phyloP scores from a whole-genome alignment of 2,888 invertebrate species.

The Girardia tigrina region DNA sequence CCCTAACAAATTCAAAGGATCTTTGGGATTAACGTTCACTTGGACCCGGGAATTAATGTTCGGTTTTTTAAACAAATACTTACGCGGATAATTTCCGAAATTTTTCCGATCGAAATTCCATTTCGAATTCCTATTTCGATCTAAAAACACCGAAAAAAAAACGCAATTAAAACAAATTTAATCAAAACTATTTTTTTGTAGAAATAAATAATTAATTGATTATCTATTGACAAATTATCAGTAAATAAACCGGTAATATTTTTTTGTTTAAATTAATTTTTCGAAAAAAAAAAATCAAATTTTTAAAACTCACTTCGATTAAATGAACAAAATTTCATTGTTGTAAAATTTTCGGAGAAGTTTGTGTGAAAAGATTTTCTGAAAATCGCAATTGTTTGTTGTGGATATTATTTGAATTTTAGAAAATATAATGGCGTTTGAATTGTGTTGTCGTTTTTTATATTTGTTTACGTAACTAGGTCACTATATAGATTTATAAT shows the following conservation, averaged over 20 bases:
- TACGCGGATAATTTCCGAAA: neutral
- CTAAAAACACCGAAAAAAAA: neutral
- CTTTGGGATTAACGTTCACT: neutral
- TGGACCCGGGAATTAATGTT: neutral
- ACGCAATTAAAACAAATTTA: neutral
- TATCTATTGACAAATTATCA: neutral
- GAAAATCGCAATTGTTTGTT: too few species aligned
- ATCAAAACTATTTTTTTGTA: too few species aligned
- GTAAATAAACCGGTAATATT: neutral
- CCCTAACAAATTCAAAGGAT: constrained; percentile 2
- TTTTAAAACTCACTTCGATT: constrained; percentile 11
- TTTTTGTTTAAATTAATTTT: neutral
- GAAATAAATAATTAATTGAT: too few species aligned
- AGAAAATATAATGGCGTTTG: neutral
- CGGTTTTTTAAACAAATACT: neutral
- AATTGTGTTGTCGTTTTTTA: neutral
- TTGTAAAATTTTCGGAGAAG: neutral
- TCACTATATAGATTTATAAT: neutral
- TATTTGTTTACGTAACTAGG: neutral
- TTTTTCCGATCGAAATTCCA: constrained; percentile 11
- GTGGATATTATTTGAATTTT: neutral
- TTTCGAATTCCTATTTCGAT: neutral
- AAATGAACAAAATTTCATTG: neutral
- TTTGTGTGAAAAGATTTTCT: neutral
- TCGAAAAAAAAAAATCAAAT: neutral